Evolutionary conservation across 2,888 invertebrate species (phyloP), one percentile per base, ranked within the genome.

Genomic region (Drosophila kuntzei): DNA sequence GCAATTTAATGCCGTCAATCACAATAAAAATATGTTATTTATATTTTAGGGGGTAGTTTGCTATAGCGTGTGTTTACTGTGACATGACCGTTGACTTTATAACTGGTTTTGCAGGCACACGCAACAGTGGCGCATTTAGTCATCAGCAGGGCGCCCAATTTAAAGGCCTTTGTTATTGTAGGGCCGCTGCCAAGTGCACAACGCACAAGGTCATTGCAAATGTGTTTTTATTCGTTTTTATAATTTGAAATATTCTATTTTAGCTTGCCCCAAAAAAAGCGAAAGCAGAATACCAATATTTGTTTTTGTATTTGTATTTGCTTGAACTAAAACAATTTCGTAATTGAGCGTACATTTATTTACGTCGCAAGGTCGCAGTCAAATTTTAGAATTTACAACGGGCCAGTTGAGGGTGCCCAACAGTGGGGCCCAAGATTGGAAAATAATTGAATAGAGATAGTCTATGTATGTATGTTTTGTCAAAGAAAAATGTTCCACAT

Each of bases 31-130:
- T 50, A n/a, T 18, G 14, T 5, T 29, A 41, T 36, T 29, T 55
- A 25, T 25, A 22, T 7, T 3, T 18, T 9, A 37, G 12, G 7
- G 27, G 41, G 41, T 16, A 14, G 69, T 61, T 55, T 14, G 3
- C 20, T 53, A 14, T 70, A 73, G 61, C 50, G 59, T 6, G 64
- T 65, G 18, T 49, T 55, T 34, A 79, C 79, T 79, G 79, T 80
- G 65, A 50, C 73, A 79, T 79, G 78, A 80, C 79, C 78, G 71
- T 74, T 79, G 79, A 79, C 78, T 80, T 74, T 73, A 74, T 80
- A 79, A 79, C 79, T 79, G 81, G 79, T 79, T 79, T 80, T 77
- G 55, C 62, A 67, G 62, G 39, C 67, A 29, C 25, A 43, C 36
- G 4, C n/a, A 25, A 73, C 77, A 27, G 78, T 70, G 51, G 55